Base-by-base conservation (phyloP, 2,888 invertebrate species). In the Calliopum simillimum region DNA sequence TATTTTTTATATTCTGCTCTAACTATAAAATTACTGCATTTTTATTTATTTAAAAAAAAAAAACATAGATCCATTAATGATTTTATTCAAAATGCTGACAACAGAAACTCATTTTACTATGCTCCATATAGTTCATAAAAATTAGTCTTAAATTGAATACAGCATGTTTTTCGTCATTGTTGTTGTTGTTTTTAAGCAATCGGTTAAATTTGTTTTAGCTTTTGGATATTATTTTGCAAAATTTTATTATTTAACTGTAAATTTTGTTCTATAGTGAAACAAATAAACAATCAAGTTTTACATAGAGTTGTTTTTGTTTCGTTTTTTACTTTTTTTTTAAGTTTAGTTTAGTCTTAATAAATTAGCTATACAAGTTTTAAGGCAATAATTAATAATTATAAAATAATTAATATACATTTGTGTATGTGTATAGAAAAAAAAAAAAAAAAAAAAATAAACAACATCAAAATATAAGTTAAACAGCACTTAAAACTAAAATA, bases 111-210 rank as follows among this genome's bases (percentile, higher is more conserved):
- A 33, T 33, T 33, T 33, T 33, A 8, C 33, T 33, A 33, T 6
- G 33, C 8, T 33, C 33, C 8, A 33, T 33, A 8, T 6, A 33
- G 4, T 33, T 23, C 53, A 44, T 65, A 44, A 55, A 65, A 65
- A 65, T 65, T 65, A 65, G 65, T 65, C 65, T 65, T 65, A 53
- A 55, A 53, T 65, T 65, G 65, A 55, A 65, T 65, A 55, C 55
- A 65, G 41, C 44, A 46, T 21, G 12, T 55, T 65, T n/a, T 53
- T 65, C 14, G 43, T 53, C 53, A 65, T 55, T 51, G 43, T 55
- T 19, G 14, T 65, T 53, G 33, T 25, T 25, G 56, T 56, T 21
- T 33, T 56, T 56, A 21, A 56, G 25, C 56, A 33, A 25, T 56
- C 33, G 19, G 2, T 53, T 19, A 23, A 23, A 1, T 19, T 13